A percentile compares a stretch with the other conserved stretches of the same genome.
phyloP scores from a whole-genome alignment of 2,888 invertebrate species.

The Ephialtes manifestator region DNA sequence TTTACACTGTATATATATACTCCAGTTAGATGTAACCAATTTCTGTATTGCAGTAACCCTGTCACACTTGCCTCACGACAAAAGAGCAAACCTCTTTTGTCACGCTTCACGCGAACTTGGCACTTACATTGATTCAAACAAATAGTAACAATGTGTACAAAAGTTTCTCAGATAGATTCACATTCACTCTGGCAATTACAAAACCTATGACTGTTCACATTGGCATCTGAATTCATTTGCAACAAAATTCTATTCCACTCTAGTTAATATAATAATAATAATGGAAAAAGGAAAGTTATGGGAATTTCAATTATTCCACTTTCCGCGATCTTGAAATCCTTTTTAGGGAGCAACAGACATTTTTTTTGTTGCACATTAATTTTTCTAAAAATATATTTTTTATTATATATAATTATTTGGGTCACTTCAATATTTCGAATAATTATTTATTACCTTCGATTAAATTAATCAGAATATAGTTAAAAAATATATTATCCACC shows the following conservation, averaged over 20 bases:
- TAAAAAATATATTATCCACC: no score
- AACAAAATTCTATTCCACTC: not conserved
- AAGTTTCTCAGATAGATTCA: not conserved
- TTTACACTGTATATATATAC: not conserved
- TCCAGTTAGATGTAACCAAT: conserved; percentile 1
- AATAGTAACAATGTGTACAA: not conserved
- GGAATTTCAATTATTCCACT: not conserved
- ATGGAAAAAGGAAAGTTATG: not conserved
- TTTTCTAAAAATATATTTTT: no score
- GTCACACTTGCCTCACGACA: conserved; percentile 25
- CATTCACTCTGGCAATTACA: conserved; percentile 26
- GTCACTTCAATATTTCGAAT: no score
- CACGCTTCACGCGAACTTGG: conserved; percentile 41
- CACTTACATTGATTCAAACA: conserved; percentile 5
- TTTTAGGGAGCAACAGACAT: not conserved
- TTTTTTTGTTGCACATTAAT: not conserved
- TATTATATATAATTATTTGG: no score
- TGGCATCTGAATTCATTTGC: not conserved
- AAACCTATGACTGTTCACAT: conserved; percentile 18
- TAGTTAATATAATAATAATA: not conserved
- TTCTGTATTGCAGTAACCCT: conserved; percentile 20
- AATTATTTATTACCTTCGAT: no score
- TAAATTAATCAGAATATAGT: no score
- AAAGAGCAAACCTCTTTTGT: conserved; percentile 45
- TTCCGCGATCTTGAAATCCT: not conserved